A percentile compares a stretch with the other conserved stretches of the same genome.
Conservation (phyloP, 1,140 invertebrate species). For the Chymomyza costata region DNA sequence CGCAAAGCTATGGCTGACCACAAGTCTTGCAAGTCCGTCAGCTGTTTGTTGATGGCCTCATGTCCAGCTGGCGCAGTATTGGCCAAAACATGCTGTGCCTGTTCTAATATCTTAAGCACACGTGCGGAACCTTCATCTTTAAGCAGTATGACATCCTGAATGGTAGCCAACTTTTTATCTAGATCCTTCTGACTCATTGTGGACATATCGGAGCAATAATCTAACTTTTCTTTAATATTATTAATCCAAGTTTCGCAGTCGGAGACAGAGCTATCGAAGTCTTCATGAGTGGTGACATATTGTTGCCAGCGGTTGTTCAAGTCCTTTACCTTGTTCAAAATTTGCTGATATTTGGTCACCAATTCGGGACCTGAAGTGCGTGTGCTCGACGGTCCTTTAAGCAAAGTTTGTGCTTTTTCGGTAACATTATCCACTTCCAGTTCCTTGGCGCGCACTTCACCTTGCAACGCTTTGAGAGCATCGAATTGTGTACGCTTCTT, state of each 20-base stretch:
- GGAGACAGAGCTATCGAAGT: slow-evolving; percentile 87
- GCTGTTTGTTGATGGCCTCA: slow-evolving; percentile 87
- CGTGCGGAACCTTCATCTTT: slow-evolving; percentile 95
- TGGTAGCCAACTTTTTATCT: slow-evolving; percentile 88
- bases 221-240: slow-evolving; percentile 88
- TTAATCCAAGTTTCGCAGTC: slow-evolving; percentile 91
- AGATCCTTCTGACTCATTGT: slow-evolving; percentile 89
- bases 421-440: slow-evolving; percentile 94
- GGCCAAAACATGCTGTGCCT: slow-evolving; percentile 92
- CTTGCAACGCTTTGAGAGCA: slow-evolving; percentile 86
- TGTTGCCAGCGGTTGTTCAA: slow-evolving; percentile 92
- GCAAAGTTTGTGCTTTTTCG: slow-evolving; percentile 90
- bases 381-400: slow-evolving; percentile 80
- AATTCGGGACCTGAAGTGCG: slow-evolving; percentile 88
- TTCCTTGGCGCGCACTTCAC: slow-evolving; percentile 92
- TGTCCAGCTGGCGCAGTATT: slow-evolving; percentile 94
- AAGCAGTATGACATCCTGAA: slow-evolving; percentile 89
- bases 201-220: slow-evolving; percentile 88
- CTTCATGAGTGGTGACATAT: slow-evolving; percentile 91
- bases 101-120: slow-evolving; percentile 89
- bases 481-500: slow-evolving; percentile 92
- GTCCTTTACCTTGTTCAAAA: slow-evolving; percentile 93
- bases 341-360: slow-evolving; percentile 91
- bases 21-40: slow-evolving; percentile 90
- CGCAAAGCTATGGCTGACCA: slow-evolving; percentile 91